phyloP scores from a whole-genome alignment of 2,113 vertebrate genomes.

The Vanacampus margaritifer region DNA sequence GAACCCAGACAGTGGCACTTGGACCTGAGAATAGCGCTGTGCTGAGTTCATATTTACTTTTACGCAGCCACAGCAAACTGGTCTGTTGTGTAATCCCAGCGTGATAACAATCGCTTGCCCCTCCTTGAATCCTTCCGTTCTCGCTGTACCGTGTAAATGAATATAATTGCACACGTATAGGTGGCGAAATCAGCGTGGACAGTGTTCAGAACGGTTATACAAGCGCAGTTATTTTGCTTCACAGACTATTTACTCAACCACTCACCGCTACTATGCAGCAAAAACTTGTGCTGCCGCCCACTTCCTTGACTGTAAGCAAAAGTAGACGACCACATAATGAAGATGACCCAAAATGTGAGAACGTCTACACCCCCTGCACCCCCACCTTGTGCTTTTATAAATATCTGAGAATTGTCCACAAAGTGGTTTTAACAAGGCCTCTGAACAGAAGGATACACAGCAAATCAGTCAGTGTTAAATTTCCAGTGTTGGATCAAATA shows the following conservation, averaged over 20 bases:
- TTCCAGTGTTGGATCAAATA: too few species aligned
- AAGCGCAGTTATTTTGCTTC: slow-evolving; percentile 26
- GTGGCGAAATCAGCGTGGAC: neutral
- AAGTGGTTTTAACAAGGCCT: neutral
- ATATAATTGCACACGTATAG: neutral
- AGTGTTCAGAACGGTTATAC: slow-evolving; percentile 21
- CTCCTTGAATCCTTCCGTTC: neutral
- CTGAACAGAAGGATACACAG: neutral
- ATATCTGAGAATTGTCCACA: neutral
- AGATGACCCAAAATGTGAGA: neutral
- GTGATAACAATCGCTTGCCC: neutral
- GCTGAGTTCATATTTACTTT: neutral
- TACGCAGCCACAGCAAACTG: too few species aligned
- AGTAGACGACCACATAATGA: neutral
- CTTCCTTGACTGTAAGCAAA: neutral
- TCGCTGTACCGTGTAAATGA: neutral
- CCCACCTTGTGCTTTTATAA: slow-evolving; percentile 1
- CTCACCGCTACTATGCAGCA: slow-evolving; percentile 18
- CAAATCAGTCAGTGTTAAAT: too few species aligned
- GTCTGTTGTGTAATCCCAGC: neutral
- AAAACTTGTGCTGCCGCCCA: slow-evolving; percentile 13
- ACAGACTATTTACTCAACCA: slow-evolving; percentile 25
- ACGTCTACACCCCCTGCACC: neutral
- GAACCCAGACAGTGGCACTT: slow-evolving; percentile 8
- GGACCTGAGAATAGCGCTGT: neutral